phyloP scores from a whole-genome alignment of 2,797 vertebrate species.

The Apodemus agrarius region DNA sequence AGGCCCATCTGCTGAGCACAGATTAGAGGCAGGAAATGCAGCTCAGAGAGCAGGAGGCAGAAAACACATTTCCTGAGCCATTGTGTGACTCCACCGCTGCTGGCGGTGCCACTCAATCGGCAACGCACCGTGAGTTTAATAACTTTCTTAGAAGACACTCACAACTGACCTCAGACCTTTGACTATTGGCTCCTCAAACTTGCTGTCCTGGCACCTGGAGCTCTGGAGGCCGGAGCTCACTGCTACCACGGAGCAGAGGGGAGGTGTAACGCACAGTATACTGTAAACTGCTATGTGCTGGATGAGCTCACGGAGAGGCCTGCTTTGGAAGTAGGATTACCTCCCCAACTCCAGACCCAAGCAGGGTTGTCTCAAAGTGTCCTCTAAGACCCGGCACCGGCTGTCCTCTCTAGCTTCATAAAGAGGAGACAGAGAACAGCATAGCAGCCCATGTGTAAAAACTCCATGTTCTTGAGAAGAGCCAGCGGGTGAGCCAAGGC shows the following conservation, averaged over 20 bases:
- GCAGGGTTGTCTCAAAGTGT: neutral
- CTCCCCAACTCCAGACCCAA: neutral
- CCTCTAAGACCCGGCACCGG: neutral
- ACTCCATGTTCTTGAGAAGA: neutral
- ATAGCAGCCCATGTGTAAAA: neutral
- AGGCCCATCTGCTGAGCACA: conserved; percentile 17
- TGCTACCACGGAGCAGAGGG: neutral
- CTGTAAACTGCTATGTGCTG: neutral
- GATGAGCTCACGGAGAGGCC: neutral
- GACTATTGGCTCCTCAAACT: neutral
- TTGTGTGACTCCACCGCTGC: neutral
- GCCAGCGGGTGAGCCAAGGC: neutral
- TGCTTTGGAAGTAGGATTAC: neutral
- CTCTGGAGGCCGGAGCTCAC: accelerated
- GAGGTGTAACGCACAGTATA: neutral
- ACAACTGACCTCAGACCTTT: neutral
- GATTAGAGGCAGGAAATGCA: conserved; percentile 57
- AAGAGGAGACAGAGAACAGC: neutral
- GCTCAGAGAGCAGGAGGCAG: neutral
- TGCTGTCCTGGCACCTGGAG: neutral
- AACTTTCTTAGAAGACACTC: neutral
- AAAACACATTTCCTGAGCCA: conserved; percentile 61
- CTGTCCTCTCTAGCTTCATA: neutral
- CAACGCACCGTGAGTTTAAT: conserved; percentile 58
- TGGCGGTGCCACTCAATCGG: neutral